phyloP scores from a whole-genome alignment of 2,797 vertebrate genomes.

The Phylloscopus collybita region DNA sequence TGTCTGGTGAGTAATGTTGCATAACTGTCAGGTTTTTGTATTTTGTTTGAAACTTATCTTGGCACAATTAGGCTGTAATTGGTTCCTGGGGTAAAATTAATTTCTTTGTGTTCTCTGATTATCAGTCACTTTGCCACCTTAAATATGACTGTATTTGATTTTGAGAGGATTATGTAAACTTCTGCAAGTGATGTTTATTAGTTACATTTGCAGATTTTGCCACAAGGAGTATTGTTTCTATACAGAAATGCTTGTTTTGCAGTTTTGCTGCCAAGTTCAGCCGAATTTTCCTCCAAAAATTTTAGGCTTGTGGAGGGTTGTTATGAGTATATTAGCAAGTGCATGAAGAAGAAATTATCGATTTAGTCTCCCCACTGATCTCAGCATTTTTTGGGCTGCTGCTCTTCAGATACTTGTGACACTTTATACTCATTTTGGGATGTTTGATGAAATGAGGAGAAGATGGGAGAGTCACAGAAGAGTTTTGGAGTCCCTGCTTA shows the following conservation, averaged over 20 bases:
- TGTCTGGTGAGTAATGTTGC: not conserved
- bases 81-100: not conserved
- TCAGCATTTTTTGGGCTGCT: not conserved
- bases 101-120: not conserved
- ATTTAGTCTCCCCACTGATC: not conserved
- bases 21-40: not conserved
- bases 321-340: not conserved
- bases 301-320: not conserved
- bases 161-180: not conserved
- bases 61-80: not conserved
- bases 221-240: not conserved
- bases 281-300: not conserved
- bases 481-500: not conserved
- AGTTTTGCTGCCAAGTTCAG: not conserved
- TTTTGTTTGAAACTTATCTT: not conserved
- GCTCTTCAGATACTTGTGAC: not conserved
- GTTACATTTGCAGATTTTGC: not conserved
- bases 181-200: not conserved
- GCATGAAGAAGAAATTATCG: not conserved
- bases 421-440: not conserved
- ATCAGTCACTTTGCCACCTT: not conserved
- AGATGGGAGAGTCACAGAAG: not conserved
- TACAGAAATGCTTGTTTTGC: not conserved
- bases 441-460: not conserved
- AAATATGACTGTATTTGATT: not conserved